These are phyloP conservation scores for Gymnothorax javanicus DNA, from an alignment of 2,797 vertebrate genomes.

Conservation along the genomic window DNA sequence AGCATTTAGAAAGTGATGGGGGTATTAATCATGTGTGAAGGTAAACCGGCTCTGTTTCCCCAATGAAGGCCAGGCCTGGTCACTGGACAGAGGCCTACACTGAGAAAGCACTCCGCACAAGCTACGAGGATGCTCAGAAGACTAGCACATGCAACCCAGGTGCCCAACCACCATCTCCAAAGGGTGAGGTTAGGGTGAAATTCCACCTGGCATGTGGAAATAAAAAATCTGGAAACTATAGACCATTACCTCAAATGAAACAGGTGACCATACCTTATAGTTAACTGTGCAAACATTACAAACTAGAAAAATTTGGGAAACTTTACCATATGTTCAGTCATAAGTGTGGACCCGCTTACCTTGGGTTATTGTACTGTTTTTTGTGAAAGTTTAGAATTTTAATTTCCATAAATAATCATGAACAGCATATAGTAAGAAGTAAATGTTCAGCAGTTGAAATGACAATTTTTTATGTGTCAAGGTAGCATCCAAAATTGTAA, in stretches of 20 bases:
- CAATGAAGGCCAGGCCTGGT: conserved; percentile 45
- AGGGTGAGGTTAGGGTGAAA: conserved; percentile 51
- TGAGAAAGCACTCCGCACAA: conserved; percentile 52
- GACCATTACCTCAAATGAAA: neutral
- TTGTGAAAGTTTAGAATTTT: too few species aligned
- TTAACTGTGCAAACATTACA: neutral
- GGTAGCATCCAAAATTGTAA: too few species aligned
- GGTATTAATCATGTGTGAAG: conserved; percentile 80
- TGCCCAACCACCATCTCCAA: conserved; percentile 51
- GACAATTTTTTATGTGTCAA: too few species aligned
- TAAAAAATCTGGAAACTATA: conserved; percentile 27
- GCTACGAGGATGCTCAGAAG: conserved; percentile 58
- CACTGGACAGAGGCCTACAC: conserved; percentile 34
- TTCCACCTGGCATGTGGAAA: conserved; percentile 65
- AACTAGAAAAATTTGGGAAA: neutral
- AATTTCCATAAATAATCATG: too few species aligned
- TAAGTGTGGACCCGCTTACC: too few species aligned
- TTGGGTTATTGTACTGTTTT: too few species aligned
- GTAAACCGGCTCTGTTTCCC: conserved; percentile 74
- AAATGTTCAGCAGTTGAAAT: too few species aligned
- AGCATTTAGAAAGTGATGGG: conserved; percentile 80
- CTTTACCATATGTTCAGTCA: neutral
- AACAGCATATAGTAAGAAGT: too few species aligned
- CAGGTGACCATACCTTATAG: neutral
- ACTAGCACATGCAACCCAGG: conserved; percentile 52